These are phyloP conservation scores for Brachyopa scutellaris DNA, from an alignment of 2,888 invertebrate genomes.

Conservation along the genomic window DNA sequence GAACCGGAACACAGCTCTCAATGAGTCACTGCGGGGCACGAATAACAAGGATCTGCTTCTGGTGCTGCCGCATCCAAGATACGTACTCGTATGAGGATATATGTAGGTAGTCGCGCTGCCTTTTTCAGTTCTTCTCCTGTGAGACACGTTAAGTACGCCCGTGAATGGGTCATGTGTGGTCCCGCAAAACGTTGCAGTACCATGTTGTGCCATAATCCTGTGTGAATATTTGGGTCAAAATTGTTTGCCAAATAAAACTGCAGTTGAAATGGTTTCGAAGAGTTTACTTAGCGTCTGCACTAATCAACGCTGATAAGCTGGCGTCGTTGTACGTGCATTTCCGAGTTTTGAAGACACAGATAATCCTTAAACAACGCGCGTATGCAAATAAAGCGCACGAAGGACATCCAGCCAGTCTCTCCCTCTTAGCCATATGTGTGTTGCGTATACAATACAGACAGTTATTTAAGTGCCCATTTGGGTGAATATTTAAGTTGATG, in stretches of 20 bases:
- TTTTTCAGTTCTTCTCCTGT: slow-evolving; percentile 4
- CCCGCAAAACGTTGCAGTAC: slow-evolving; percentile 36
- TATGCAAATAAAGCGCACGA: slow-evolving; percentile 34
- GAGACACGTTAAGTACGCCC: slow-evolving; percentile 28
- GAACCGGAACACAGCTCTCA: slow-evolving; percentile 65
- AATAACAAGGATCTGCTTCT: slow-evolving; percentile 37
- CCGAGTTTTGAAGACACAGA: slow-evolving; percentile 12
- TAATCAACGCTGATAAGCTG: slow-evolving; percentile 61
- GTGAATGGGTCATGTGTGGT: slow-evolving; percentile 46
- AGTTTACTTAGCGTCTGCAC: slow-evolving; percentile 20
- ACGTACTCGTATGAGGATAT: background rate
- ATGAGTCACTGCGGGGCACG: slow-evolving; percentile 55
- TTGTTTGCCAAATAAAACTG: background rate
- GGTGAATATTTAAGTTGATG: slow-evolving; percentile 56
- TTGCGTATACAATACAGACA: slow-evolving; percentile 22
- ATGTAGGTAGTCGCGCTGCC: too few relatives aligned
- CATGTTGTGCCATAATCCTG: slow-evolving; percentile 19
- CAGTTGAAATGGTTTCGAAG: slow-evolving; percentile 1
- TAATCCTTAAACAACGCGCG: slow-evolving; percentile 36
- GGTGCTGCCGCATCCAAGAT: slow-evolving; percentile 31
- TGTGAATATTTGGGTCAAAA: slow-evolving; percentile 42
- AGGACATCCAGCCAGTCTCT: slow-evolving; percentile 24
- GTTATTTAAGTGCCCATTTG: slow-evolving; percentile 66
- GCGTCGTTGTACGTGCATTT: background rate
- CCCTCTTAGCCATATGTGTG: background rate